These are phyloP conservation scores for Alloplasta piceator DNA, from an alignment of 2,888 invertebrate species.

Conservation along the genomic window DNA sequence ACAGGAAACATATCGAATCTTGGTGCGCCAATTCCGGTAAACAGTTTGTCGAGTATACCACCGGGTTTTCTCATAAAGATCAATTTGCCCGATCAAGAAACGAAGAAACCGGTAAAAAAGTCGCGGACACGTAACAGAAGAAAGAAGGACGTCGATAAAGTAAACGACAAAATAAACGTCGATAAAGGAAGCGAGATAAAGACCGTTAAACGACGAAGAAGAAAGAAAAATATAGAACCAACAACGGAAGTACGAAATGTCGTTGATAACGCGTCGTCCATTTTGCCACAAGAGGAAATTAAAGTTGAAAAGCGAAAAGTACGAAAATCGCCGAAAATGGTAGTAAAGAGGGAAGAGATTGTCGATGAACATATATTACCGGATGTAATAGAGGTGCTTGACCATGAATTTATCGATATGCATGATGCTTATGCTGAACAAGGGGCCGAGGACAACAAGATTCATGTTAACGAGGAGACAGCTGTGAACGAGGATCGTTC, in stretches of 20 bases:
- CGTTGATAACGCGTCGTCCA: not conserved
- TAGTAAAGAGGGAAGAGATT: not conserved
- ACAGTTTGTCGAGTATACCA: constrained; percentile 81
- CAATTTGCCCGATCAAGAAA: constrained; percentile 77
- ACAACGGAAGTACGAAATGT: constrained; percentile 5
- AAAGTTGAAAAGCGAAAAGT: not conserved
- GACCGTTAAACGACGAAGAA: constrained; percentile 23
- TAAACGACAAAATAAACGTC: constrained; percentile 3
- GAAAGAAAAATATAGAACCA: constrained; percentile 21
- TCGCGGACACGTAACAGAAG: constrained; percentile 60
- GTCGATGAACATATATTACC: constrained; percentile 15
- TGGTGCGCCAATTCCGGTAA: constrained; percentile 80
- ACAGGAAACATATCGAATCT: constrained; percentile 79
- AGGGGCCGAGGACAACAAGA: constrained; percentile 58
- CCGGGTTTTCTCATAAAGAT: constrained; percentile 81
- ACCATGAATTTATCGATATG: constrained; percentile 29
- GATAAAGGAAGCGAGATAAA: constrained; percentile 10
- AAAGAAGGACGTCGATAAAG: constrained; percentile 1
- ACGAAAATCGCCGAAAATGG: not conserved
- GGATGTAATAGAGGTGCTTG: constrained; percentile 49
- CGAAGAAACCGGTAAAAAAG: constrained; percentile 61
- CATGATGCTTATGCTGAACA: not conserved
- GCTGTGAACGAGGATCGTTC: constrained; percentile 29
- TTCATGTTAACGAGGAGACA: constrained; percentile 45
- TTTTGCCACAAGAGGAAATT: not conserved